Percentiles rank a stretch among this genome's conserved stretches.
phyloP scores from a whole-genome alignment of 2,888 invertebrate genomes.

The Mimas tiliae region DNA sequence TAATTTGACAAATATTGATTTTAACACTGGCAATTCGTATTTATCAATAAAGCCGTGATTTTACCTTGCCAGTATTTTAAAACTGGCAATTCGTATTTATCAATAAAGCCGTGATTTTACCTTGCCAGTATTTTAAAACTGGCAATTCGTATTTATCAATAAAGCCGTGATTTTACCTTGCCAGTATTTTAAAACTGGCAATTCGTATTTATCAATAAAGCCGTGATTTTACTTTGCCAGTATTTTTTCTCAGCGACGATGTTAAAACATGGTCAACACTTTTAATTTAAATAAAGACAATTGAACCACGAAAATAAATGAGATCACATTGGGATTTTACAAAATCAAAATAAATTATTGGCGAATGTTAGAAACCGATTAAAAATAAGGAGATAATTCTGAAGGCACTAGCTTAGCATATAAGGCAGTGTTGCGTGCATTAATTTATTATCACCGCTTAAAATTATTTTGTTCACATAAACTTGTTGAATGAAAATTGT shows the following conservation, averaged over 20 bases:
- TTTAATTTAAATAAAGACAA: constrained; percentile 13
- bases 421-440: not conserved
- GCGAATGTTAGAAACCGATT: not conserved
- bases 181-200: not conserved
- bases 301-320: constrained; percentile 20
- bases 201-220: not conserved
- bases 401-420: not conserved
- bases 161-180: no score
- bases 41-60: no score
- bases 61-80: no score
- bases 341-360: not conserved
- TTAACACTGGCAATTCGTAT: no score
- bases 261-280: constrained; percentile 7
- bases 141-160: no score
- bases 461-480: no score
- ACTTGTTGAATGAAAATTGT: no score
- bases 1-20: no score
- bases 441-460: not conserved
- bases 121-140: not conserved
- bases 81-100: no score
- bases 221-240: not conserved
- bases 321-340: constrained; percentile 19
- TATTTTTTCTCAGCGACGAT: constrained; percentile 4
- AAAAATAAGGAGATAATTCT: not conserved
- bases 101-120: no score